Evolutionary conservation across 2,888 invertebrate species (phyloP), one percentile per base, ranked within the genome.

Genomic region (Dioctria rufipes): DNA sequence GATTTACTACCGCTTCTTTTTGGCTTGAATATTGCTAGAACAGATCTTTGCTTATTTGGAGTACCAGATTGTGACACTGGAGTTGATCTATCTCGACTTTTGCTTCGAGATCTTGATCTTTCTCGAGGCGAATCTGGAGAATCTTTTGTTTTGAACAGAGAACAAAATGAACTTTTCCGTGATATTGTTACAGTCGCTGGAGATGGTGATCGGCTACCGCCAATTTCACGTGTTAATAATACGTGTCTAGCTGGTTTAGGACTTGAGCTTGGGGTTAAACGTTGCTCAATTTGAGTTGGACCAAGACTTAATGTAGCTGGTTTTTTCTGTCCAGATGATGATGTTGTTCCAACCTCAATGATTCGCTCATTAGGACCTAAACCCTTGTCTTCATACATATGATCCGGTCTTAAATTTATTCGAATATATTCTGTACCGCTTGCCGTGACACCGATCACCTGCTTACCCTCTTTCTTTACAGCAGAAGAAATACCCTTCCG

Each of bases 81-180:
- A 37, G 87, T 85, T 0, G 85, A 85, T 5, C 83, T 83, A 42
- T 84, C 84, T 39, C 93, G 90, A 85, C 93, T 93, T 88, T 93
- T 93, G 84, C 94, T 94, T 78, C 94, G 90, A 78, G 92, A 91
- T 43, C 93, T 90, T 40, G 89, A 87, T 43, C 87, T 84, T 67
- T 89, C 89, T 3, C 88, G 86, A 0, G 89, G 89, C 3, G 89
- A 89, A 60, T 89, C 89, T 1, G 88, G 89, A 0, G 89, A 88
- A 61, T 89, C 94, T 84, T 93, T 93, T 83, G 94, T 93, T 87
- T 94, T 93, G 86, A 96, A 96, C 63, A 96, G 88, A 3, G 95
- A 95, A 81, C 94, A 93, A 86, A 95, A 95, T 49, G 95, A 95
- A 85, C 94, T 95, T 87, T 95, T 95, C 58, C 95, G 91, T 0